Base-by-base conservation (phyloP, 2,113 vertebrate genomes). In the Asarcornis scutulata region DNA sequence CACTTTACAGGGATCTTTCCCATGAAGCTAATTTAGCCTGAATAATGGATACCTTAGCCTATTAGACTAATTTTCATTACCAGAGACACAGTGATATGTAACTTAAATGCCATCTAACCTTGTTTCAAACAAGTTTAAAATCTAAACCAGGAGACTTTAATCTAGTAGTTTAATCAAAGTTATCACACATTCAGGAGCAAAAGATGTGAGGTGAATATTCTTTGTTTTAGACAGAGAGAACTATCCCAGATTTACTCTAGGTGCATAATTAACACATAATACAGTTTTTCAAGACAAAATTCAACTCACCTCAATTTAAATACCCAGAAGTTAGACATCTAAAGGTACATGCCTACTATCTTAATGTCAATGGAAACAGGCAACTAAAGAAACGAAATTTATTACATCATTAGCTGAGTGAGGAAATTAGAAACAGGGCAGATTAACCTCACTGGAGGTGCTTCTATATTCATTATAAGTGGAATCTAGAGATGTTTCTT, bases 31-130 rank as follows among this genome's bases (percentile, higher is more conserved):
- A 95, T 96, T 96, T 95, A 96, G 48, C 69, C 48, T 96, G 90
- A 96, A 75, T 95, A 94, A 96, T 94, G 56, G 75, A 9, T 93
- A 81, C 11, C 92, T 93, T 55, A 66, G 67, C 86, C 88, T 53
- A 92, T 91, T 96, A 95, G 83, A 90, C 95, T 93, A 95, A 96
- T 96, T 95, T 94, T 93, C 95, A 91, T 95, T 96, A 94, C 68
- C 55, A 59, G 59, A 94, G 83, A 89, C 80, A 95, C 34, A 55
- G 46, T 77, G 66, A 89, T 86, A 92, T 46, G 40, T 63, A 86
- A 82, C 83, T 95, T 92, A 92, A 96, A 96, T 95, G 83, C 77
- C 77, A 79, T 80, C 86, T 94, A 95, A 87, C 66, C 81, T 80
- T 84, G 58, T 66, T 86, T 89, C 74, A 93, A 91, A 76, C 77